These are phyloP conservation scores for Taphrorychus bicolor DNA, from an alignment of 2,888 invertebrate species.

Conservation along the genomic window DNA sequence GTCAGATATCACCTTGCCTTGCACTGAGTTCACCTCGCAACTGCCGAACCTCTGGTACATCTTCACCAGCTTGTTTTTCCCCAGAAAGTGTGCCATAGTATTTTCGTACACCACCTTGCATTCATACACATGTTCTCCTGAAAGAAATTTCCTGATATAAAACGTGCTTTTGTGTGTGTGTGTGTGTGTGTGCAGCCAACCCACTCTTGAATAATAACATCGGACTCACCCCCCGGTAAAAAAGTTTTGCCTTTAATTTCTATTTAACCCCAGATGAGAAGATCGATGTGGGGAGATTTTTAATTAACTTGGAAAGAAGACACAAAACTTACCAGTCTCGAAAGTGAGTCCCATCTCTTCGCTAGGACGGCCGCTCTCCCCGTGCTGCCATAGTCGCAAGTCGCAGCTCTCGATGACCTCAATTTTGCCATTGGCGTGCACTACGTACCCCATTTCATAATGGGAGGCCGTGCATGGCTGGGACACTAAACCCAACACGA, in stretches of 20 bases:
- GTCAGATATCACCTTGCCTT: constrained; percentile 75
- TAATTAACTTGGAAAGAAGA: neutral
- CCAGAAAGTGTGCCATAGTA: constrained; percentile 69
- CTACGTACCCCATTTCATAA: constrained; percentile 71
- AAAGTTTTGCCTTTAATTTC: neutral
- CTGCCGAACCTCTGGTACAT: constrained; percentile 69
- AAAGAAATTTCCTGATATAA: neutral
- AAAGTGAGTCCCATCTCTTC: constrained; percentile 71
- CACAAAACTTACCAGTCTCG: constrained; percentile 61
- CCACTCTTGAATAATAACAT: neutral
- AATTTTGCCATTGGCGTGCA: constrained; percentile 60
- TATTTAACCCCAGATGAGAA: neutral
- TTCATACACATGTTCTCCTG: constrained; percentile 58
- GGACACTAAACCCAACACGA: constrained; percentile 77
- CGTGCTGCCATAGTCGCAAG: constrained; percentile 67
- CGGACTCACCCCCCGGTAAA: neutral
- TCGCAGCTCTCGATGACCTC: constrained; percentile 69
- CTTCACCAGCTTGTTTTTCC: constrained; percentile 72
- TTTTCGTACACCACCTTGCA: constrained; percentile 65
- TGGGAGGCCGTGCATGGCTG: constrained; percentile 74
- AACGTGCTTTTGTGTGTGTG: neutral
- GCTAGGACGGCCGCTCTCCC: constrained; percentile 68
- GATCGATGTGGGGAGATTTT: neutral
- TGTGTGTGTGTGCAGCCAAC: no score
- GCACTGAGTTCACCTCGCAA: constrained; percentile 67